Evolutionary conservation across 2,113 vertebrate species (phyloP), one percentile per base, ranked within the genome.

Genomic region (Thymallus thymallus): DNA sequence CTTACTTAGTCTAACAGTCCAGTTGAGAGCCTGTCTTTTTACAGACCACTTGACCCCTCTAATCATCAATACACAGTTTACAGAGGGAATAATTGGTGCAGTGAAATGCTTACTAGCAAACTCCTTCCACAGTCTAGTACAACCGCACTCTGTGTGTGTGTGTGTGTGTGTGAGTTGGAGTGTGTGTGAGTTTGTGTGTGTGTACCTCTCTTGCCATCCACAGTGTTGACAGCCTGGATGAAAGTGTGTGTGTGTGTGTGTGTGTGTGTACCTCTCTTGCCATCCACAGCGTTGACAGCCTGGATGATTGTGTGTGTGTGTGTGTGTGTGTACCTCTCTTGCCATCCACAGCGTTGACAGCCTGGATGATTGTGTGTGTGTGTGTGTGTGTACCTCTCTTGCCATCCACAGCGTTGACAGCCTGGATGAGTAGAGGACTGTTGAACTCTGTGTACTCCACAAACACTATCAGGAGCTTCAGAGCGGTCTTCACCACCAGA

Each of bases 391-490:
- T 51, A 98, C 98, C 95, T 77, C 94, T 92, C 0, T 87, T 85
- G 22, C 26, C 78, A 80, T 97, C 95, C 83, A 95, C 96, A 0
- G 78, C 58, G n/a, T 94, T 94, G 76, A 99, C 92, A 0, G 96
- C 95, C 0, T 1, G 81, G 87, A 99, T 96, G 72, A 99, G 89
- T 14, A 95, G 92, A 2, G 91, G 92, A 5, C 95, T 93, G 0
- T 99, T 99, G 78, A 87, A 90, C 76, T 98, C 97, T 0, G 93
- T 88, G 79, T 97, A 99, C 73, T 99, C 98, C 67, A 98, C 96
- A 1, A 98, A 99, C 76, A 99, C 96, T 32, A 99, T 95, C 77
- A 99, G 95, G 74, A 99, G 94, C 91, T 99, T 99, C 87, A 99
- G 92, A 0, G 96, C 91, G 0, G 94, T 98, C 88, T 99, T 99